Base-by-base conservation (phyloP, 2,888 invertebrate genomes). In the Synergus gifuensis region DNA sequence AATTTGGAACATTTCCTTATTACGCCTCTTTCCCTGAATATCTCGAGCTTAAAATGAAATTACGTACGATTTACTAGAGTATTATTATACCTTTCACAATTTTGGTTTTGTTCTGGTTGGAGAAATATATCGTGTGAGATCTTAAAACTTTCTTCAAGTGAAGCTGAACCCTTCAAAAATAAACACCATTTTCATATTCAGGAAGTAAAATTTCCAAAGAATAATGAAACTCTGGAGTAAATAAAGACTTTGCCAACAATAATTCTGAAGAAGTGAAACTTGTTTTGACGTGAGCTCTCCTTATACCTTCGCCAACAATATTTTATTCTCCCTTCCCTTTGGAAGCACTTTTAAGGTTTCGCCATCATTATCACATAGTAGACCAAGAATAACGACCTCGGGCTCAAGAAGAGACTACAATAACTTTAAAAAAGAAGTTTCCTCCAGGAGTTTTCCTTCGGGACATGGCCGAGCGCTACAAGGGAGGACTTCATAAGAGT, bases 401-500 rank as follows among this genome's bases (percentile, higher is more conserved):
- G 36, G 28, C 49, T 69, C 22, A 69, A 60, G 81, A 82, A 82
- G 79, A 83, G 83, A 82, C 76, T 77, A 79, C 78, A 82, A 81
- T 83, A 81, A 78, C 78, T 79, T 78, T 78, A 28, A 77, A 64
- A 80, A 78, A 83, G 83, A 80, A 82, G 69, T 83, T 83, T 83
- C 63, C 81, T 42, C 76, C 64, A 8, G 46, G 69, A 44, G 66
- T 28, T 76, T 42, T 49, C 76, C 60, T 76, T 22, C 36, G 42
- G 60, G 76, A 63, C 44, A 63, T 76, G 60, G 60, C 60, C 18
- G 42, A 66, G 58, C 76, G 62, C 67, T 80, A 66, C 77, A 77
- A 69, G 79, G 69, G 76, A 81, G 73, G 78, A 79, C 81, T 86
- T 83, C 80, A 80, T 80, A 78, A 76, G 83, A 81, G 81, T 85